Evolutionary conservation across 1,140 invertebrate species (phyloP).

Genomic region (Brachionus sp.): DNA sequence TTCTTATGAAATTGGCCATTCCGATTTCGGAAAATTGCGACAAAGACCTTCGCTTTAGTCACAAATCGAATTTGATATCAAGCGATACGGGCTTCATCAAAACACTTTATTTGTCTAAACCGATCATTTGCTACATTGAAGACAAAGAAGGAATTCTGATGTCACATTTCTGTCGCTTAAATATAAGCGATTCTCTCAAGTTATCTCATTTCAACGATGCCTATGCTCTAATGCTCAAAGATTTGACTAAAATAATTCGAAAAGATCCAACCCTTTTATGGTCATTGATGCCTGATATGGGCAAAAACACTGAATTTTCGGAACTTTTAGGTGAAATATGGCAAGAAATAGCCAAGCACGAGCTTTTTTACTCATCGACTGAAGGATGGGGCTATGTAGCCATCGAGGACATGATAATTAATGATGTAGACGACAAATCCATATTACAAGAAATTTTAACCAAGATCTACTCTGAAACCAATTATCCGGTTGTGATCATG

Average conservation of each 20-base stretch:
- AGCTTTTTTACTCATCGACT: conserved; percentile 40
- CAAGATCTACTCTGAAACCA: conserved; percentile 35
- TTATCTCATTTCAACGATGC: conserved; percentile 42
- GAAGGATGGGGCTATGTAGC: conserved; percentile 47
- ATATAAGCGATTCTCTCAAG: conserved; percentile 27
- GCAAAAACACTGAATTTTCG: not conserved
- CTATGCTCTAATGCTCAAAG: conserved; percentile 38
- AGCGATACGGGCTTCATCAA: conserved; percentile 42
- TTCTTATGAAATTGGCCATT: conserved; percentile 44
- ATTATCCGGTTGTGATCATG: conserved; percentile 39
- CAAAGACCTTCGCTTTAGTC: conserved; percentile 38
- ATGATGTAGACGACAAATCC: conserved; percentile 13
- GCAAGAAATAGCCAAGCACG: conserved; percentile 44
- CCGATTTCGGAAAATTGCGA: conserved; percentile 44
- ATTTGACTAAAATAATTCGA: conserved; percentile 40
- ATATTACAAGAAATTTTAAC: conserved; percentile 37
- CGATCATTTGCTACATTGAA: conserved; percentile 43
- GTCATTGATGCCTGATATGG: conserved; percentile 41
- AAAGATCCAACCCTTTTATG: conserved; percentile 22
- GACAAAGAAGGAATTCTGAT: conserved; percentile 43
- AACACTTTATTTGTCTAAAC: conserved; percentile 24
- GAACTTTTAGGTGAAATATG: conserved; percentile 41
- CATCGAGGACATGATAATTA: conserved; percentile 46
- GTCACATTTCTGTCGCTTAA: conserved; percentile 42
- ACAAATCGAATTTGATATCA: conserved; percentile 41